Percentiles rank a stretch among this genome's conserved stretches.
Conservation (phyloP, 1,140 invertebrate species). For the Euura saliciscinereae region DNA sequence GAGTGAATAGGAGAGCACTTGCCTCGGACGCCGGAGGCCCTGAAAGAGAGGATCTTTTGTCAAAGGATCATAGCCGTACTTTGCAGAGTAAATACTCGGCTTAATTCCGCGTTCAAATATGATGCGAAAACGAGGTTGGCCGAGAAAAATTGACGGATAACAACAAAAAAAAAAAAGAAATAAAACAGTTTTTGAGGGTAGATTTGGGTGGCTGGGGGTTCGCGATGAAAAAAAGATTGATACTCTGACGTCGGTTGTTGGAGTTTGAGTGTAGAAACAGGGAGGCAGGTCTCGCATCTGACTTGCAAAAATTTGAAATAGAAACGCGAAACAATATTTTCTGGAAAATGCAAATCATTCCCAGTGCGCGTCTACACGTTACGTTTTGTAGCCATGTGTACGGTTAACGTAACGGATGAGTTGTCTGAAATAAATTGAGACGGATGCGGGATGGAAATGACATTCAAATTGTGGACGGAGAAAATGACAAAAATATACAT, state of each 20-base stretch:
- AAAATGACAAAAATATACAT: conserved; percentile 53
- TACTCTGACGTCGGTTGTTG: conserved; percentile 15
- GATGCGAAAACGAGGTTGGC: not conserved
- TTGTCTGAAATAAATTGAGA: conserved; percentile 49
- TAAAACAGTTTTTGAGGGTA: not conserved
- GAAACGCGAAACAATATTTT: conserved; percentile 24
- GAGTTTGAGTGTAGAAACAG: conserved; percentile 30
- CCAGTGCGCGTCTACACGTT: conserved; percentile 14
- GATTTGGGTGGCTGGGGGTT: not conserved
- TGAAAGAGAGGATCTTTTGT: not conserved
- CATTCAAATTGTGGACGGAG: conserved; percentile 46
- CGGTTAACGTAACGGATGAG: conserved; percentile 14
- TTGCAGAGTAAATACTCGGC: not conserved
- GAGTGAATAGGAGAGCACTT: not conserved
- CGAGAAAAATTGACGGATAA: not conserved
- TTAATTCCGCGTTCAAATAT: not conserved
- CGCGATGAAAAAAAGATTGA: not conserved
- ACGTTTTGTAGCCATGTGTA: too few species aligned
- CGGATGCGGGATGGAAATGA: conserved; percentile 44
- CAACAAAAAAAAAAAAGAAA: not conserved
- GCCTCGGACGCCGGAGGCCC: not conserved
- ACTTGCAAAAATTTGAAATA: conserved; percentile 31
- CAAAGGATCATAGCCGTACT: not conserved
- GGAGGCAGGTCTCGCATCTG: conserved; percentile 25
- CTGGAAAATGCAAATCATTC: conserved; percentile 51